Evolutionary conservation across 2,113 vertebrate species (phyloP).

Genomic region (Callospermophilus lateralis): DNA sequence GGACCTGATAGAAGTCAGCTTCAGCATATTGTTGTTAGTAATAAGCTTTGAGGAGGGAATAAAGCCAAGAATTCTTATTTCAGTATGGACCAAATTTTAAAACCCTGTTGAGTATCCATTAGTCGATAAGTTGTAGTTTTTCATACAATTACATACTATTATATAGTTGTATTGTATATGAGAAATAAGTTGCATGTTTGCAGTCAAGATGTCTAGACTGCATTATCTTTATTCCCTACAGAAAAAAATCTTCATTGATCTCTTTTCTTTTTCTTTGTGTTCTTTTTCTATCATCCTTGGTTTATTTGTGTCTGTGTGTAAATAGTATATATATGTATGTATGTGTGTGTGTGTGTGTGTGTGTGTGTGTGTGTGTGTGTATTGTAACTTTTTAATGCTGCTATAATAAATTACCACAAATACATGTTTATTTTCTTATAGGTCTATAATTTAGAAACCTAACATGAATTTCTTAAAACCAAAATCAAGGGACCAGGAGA

Average conservation of each 20-base stretch:
- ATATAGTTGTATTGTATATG: neutral
- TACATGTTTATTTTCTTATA: neutral
- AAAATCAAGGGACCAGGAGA: neutral
- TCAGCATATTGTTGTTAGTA: neutral
- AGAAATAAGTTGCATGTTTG: slow-evolving; percentile 35
- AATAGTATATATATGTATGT: neutral
- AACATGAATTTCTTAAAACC: neutral
- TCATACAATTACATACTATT: neutral
- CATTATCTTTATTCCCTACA: slow-evolving; percentile 5
- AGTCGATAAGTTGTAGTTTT: neutral
- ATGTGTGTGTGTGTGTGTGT: too few species aligned
- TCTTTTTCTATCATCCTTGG: neutral
- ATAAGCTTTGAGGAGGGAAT: neutral
- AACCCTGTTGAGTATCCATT: neutral
- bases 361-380: too few species aligned
- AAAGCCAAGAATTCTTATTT: slow-evolving; percentile 45
- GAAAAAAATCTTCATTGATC: neutral
- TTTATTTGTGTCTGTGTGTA: neutral
- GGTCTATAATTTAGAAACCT: neutral
- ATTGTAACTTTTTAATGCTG: neutral
- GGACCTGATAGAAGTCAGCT: neutral
- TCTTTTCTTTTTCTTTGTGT: neutral
- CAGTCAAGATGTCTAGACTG: neutral
- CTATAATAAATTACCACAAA: slow-evolving; percentile 13
- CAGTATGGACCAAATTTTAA: neutral